Evolutionary conservation across 1,140 invertebrate genomes (phyloP).

Genomic region (Drosophila kurseongensis): DNA sequence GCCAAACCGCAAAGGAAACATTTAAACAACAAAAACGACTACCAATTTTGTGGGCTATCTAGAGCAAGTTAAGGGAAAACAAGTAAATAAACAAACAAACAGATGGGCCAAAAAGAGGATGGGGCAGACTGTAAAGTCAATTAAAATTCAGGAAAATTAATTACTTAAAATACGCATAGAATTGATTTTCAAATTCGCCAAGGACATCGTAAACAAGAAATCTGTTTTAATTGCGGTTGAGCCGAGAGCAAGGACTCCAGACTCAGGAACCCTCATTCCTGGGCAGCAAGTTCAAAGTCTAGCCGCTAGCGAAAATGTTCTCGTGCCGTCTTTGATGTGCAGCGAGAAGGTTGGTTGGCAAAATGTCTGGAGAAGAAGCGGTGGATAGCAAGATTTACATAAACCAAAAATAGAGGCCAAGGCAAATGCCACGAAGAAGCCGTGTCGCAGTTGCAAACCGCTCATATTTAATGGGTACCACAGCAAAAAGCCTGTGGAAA

Average conservation of each 20-base stretch:
- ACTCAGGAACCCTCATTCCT: slow-evolving; percentile 3
- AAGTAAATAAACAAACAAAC: slow-evolving; percentile 42
- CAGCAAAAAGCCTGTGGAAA: slow-evolving; percentile 50
- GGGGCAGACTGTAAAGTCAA: slow-evolving; percentile 46
- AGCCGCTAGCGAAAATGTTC: slow-evolving; percentile 61
- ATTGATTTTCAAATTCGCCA: slow-evolving; percentile 80
- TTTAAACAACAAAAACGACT: slow-evolving; percentile 21
- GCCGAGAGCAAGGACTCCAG: slow-evolving; percentile 48
- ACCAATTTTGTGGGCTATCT: slow-evolving; percentile 23
- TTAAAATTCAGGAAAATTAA: slow-evolving; percentile 75
- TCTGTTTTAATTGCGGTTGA: slow-evolving; percentile 78
- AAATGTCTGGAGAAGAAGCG: slow-evolving; percentile 4
- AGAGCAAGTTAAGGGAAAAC: slow-evolving; percentile 14
- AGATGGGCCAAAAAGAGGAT: not conserved
- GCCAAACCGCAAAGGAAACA: slow-evolving; percentile 28
- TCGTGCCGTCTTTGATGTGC: slow-evolving; percentile 64
- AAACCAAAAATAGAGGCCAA: slow-evolving; percentile 42
- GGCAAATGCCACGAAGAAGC: slow-evolving; percentile 9
- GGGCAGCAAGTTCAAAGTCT: slow-evolving; percentile 66
- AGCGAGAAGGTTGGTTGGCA: slow-evolving; percentile 9
- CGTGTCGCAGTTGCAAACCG: slow-evolving; percentile 5
- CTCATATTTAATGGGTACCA: slow-evolving; percentile 63
- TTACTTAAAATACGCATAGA: slow-evolving; percentile 73
- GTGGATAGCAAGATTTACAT: slow-evolving; percentile 62
- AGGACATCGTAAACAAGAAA: slow-evolving; percentile 79